phyloP scores from a whole-genome alignment of 2,888 invertebrate genomes.

The Trachelus stipa region DNA sequence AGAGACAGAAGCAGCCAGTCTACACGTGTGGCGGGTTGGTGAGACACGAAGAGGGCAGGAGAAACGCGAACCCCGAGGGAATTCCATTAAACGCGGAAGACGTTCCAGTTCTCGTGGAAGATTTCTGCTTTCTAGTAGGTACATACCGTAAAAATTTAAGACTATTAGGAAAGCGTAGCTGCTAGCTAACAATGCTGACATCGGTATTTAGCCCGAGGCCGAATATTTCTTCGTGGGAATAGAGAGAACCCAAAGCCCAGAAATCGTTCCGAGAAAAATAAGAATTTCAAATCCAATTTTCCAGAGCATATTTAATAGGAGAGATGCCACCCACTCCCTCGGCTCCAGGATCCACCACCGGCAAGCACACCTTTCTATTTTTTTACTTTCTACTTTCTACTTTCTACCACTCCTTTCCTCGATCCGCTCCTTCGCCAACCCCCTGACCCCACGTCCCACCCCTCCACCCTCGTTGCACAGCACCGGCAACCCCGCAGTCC shows the following conservation, averaged over 20 bases:
- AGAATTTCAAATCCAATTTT: conserved; percentile 62
- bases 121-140: conserved; percentile 22
- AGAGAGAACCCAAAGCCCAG: background rate
- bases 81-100: conserved; percentile 50
- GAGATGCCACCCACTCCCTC: conserved; percentile 25
- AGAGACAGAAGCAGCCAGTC: background rate
- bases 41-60: background rate
- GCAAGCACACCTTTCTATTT: background rate
- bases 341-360: background rate
- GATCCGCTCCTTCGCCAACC: conserved; percentile 19
- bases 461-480: conserved; percentile 2
- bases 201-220: conserved; percentile 44
- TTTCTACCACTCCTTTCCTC: conserved; percentile 4
- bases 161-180: conserved; percentile 47
- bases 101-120: conserved; percentile 30
- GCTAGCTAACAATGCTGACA: conserved; percentile 48
- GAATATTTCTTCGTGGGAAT: background rate
- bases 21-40: background rate
- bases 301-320: conserved; percentile 56
- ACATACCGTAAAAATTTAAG: conserved; percentile 52
- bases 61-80: conserved; percentile 36
- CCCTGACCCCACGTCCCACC: background rate
- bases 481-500: conserved; percentile 18
- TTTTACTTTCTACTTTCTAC: background rate
- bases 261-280: conserved; percentile 44